These are phyloP conservation scores for Apodemia zela DNA, from an alignment of 2,888 invertebrate species.

Conservation along the genomic window DNA sequence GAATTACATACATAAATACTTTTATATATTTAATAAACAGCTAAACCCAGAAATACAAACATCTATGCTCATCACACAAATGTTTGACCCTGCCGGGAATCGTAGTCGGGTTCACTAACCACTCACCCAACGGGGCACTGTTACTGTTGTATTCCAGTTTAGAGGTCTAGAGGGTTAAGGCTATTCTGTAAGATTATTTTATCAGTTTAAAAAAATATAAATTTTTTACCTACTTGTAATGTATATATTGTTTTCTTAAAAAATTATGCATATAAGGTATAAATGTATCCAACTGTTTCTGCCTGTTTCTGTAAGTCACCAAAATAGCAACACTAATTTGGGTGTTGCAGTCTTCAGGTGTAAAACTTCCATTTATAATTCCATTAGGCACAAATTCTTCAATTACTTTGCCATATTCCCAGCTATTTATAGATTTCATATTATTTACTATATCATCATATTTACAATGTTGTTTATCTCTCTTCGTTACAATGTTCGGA, in stretches of 20 bases:
- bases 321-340: conserved; percentile 87
- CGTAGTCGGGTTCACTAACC: too few species aligned
- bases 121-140: too few species aligned
- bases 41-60: too few species aligned
- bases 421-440: conserved; percentile 38
- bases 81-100: too few species aligned
- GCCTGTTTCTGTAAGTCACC: conserved; percentile 88
- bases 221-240: conserved; percentile 80
- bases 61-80: too few species aligned
- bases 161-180: too few species aligned
- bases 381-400: conserved; percentile 45
- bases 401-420: conserved; percentile 43
- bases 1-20: too few species aligned
- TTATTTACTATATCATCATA: conserved; percentile 52
- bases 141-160: too few species aligned
- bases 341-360: conserved; percentile 57
- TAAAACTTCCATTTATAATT: conserved; percentile 54
- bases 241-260: conserved; percentile 89
- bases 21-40: too few species aligned
- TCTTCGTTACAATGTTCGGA: conserved; percentile 39
- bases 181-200: too few species aligned
- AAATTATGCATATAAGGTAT: conserved; percentile 93
- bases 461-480: conserved; percentile 46
- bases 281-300: conserved; percentile 87
- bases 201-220: too few species aligned